Evolutionary conservation across 35 echinoderm and acorn worm genomes (phyloP), one percentile per base, ranked within the genome.

Genomic region (Heliocidaris tuberculata): DNA sequence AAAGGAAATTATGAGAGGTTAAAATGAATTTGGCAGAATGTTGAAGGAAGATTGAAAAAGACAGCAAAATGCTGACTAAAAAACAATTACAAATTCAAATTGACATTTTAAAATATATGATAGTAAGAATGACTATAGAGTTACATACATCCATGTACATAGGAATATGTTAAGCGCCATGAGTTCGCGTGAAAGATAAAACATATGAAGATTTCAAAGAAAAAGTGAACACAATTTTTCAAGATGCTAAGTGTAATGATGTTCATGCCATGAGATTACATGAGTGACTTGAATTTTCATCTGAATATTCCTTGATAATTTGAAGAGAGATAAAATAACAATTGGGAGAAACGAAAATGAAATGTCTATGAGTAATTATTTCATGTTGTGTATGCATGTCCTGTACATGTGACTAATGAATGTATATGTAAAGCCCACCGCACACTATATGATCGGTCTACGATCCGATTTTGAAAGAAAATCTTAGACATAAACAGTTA

Each of bases 241-340:
- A 24, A 78, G n/a, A 78, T 78, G 7, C 65, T 78, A n/a, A 7
- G 61, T 71, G 65, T 78, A 78, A 78, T 2, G 7, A 78, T 78
- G 65, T 78, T 78, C 65, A 78, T 78, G 65, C 65, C 17, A 78
- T 78, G 21, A n/a, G 65, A 78, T 29, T 78, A 78, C 65, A 19
- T 19, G 65, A 78, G 65, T 78, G 65, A 78, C 65, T 78, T 78
- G 65, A 78, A 78, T 29, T 78, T 70, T 78, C 65, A 78, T 78
- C 65, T 78, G 65, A 78, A 78, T 78, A 78, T 78, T 78, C 65
- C 65, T 78, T 78, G 65, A n/a, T 78, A 78, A 78, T 27, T 78
- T 78, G 65, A 78, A 78, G 65, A 78, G 65, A 78, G 65, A 78
- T 27, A 78, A 78, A 78, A 78, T 78, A 78, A 78, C 21, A 78